phyloP scores from a whole-genome alignment of 1,140 invertebrate genomes.

The Palaemon carinicauda region DNA sequence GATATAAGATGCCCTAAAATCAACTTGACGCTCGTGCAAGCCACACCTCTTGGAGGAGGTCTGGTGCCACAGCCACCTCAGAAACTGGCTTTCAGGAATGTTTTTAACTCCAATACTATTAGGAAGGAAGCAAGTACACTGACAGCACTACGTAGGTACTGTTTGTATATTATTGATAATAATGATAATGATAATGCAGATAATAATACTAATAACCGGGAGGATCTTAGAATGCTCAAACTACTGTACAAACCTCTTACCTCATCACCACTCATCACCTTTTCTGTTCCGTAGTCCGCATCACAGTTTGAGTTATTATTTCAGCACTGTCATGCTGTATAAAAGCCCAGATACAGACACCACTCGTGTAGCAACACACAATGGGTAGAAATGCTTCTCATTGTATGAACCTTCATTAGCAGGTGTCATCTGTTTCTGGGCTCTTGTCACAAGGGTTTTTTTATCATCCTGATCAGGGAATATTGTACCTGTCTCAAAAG shows the following conservation, averaged over 20 bases:
- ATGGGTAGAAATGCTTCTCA: neutral
- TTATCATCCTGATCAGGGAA: slow-evolving; percentile 15
- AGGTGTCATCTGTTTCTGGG: neutral
- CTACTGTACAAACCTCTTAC: slow-evolving; percentile 58
- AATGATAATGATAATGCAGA: slow-evolving; percentile 36
- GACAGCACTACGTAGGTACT: slow-evolving; percentile 56
- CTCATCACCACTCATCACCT: slow-evolving; percentile 51
- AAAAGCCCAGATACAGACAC: neutral
- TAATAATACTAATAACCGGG: slow-evolving; percentile 41
- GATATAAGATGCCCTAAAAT: neutral
- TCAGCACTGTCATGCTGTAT: neutral
- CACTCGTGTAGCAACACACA: neutral
- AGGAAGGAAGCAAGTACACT: slow-evolving; percentile 56
- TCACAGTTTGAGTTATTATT: slow-evolving; percentile 33
- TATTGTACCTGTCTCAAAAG: slow-evolving; percentile 28
- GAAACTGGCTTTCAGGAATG: slow-evolving; percentile 55
- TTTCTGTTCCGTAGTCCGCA: slow-evolving; percentile 35
- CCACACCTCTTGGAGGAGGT: slow-evolving; percentile 12
- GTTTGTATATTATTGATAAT: slow-evolving; percentile 52
- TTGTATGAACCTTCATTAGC: neutral
- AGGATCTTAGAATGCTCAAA: slow-evolving; percentile 58
- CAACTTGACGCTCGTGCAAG: slow-evolving; percentile 9
- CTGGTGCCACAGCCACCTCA: slow-evolving; percentile 38
- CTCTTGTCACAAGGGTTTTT: neutral
- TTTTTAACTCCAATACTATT: slow-evolving; percentile 54